Conservation (phyloP, 2,797 vertebrate genomes). For the Cyclopterus lumpus region DNA sequence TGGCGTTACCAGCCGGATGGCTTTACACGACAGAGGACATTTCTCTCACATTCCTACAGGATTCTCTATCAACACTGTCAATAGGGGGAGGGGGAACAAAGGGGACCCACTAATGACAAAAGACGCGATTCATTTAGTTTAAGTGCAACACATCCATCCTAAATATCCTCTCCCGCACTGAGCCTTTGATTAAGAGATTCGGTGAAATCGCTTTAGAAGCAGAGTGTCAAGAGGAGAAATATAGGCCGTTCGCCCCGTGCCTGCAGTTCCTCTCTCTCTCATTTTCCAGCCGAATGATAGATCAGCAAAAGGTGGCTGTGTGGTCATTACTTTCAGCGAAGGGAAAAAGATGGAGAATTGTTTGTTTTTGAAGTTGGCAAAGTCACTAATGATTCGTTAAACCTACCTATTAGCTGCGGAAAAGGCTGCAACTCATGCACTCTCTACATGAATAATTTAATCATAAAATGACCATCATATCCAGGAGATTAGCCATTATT, state of each 20-base stretch:
- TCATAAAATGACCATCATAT: slow-evolving; percentile 30
- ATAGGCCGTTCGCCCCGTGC: slow-evolving; percentile 47
- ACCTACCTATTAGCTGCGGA: slow-evolving; percentile 32
- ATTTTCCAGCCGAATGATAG: slow-evolving; percentile 55
- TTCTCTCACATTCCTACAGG: slow-evolving; percentile 57
- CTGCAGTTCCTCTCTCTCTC: slow-evolving; percentile 49
- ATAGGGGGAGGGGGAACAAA: slow-evolving; percentile 49
- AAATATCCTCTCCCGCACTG: slow-evolving; percentile 53
- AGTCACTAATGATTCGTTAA: slow-evolving; percentile 42
- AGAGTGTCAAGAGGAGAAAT: slow-evolving; percentile 65
- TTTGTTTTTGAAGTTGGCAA: slow-evolving; percentile 52
- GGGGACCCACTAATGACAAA: slow-evolving; percentile 68
- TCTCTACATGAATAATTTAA: slow-evolving; percentile 42
- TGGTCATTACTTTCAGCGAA: slow-evolving; percentile 50
- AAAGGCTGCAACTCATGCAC: slow-evolving; percentile 10
- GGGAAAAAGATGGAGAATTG: slow-evolving; percentile 37
- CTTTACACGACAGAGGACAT: slow-evolving; percentile 70
- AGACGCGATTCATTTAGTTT: slow-evolving; percentile 70
- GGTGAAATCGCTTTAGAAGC: slow-evolving; percentile 64
- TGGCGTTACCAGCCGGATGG: slow-evolving; percentile 56
- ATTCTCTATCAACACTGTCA: slow-evolving; percentile 66
- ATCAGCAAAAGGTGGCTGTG: slow-evolving; percentile 55
- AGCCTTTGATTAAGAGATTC: slow-evolving; percentile 78
- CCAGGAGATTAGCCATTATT: slow-evolving; percentile 33
- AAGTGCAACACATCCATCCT: slow-evolving; percentile 77